Evolutionary conservation across 2,113 vertebrate species (phyloP), one percentile per base, ranked within the genome.

Genomic region (Hylia prasina): DNA sequence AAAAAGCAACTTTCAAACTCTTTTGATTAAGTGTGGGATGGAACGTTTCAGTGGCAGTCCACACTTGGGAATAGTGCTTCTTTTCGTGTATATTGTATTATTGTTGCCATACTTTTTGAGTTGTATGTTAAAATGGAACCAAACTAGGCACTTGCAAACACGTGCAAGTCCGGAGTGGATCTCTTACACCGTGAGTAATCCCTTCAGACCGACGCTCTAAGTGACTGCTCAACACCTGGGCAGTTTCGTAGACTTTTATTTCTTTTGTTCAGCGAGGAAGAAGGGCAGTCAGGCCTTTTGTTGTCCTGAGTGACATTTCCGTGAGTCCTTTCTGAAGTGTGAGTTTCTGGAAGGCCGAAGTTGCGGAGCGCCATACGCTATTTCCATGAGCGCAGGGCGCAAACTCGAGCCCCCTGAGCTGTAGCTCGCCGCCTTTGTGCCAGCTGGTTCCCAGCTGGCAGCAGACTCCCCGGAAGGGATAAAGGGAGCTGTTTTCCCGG

Each of bases 351-450:
- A 51, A 66, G 23, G 27, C 39, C 39, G 6, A n/a, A 18, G 40
- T 45, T 11, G 8, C 1, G 1, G 4, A 44, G 47, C 40, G 12
- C 25, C 27, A 0, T 53, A 1, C n/a, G 19, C 19, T 51, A 0
- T 45, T 89, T 79, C n/a, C 21, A 1, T 10, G 5, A 5, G 1
- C 33, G 12, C 18, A 10, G n/a, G 56, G n/a, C n/a, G 27, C 56
- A 39, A 22, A 30, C 27, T 25, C 20, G 15, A 60, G 27, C 30
- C 8, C 22, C 5, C 37, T 17, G n/a, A 39, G 33, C 10, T 23
- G 72, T 3, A 25, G 10, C 30, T 79, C 45, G 2, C 11, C 16
- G 9, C 12, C 27, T 57, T 33, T 50, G 40, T 47, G 39, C 21
- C 23, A 3, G 13, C 17, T n/a, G 30, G 42, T 45, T 58, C 6